Evolutionary conservation across 2,888 invertebrate species (phyloP).

Genomic region (Lymantria dispar): DNA sequence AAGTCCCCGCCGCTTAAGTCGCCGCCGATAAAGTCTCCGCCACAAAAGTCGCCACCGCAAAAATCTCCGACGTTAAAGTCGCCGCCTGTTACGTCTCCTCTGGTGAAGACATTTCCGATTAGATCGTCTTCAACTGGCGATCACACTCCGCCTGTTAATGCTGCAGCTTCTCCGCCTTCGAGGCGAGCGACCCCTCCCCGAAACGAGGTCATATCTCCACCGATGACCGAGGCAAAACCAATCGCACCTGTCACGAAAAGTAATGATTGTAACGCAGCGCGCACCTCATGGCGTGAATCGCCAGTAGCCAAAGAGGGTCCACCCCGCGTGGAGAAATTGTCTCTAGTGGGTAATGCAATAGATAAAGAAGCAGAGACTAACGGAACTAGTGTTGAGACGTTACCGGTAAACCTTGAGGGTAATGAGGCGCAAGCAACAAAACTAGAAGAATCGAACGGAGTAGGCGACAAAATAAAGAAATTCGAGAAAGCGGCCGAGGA

Average conservation of each 20-base stretch:
- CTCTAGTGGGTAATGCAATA: background rate
- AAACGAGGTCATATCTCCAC: slow-evolving; percentile 18
- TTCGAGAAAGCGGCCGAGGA: slow-evolving; percentile 75
- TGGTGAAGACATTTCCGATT: slow-evolving; percentile 14
- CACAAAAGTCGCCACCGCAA: slow-evolving; percentile 1
- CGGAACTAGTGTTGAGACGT: slow-evolving; percentile 10
- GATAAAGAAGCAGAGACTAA: background rate
- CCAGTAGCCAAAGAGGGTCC: background rate
- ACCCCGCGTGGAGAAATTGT: background rate
- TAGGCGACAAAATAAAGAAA: slow-evolving; percentile 76
- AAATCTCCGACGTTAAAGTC: slow-evolving; percentile 11
- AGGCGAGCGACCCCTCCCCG: slow-evolving; percentile 29
- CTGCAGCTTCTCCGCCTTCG: slow-evolving; percentile 28
- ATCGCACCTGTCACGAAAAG: background rate
- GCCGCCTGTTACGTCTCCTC: slow-evolving; percentile 13
- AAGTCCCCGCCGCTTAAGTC: slow-evolving; percentile 21
- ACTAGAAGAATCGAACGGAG: slow-evolving; percentile 65
- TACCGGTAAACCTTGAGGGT: background rate
- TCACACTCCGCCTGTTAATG: slow-evolving; percentile 1
- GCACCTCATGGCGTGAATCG: background rate
- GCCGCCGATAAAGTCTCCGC: slow-evolving; percentile 7
- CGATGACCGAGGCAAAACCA: slow-evolving; percentile 1
- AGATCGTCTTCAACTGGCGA: slow-evolving; percentile 1
- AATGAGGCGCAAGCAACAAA: slow-evolving; percentile 7
- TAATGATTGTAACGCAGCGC: background rate